A percentile compares a stretch with the other conserved stretches of the same genome.
phyloP scores from a whole-genome alignment of 2,113 vertebrate species.

The Caretta caretta region DNA sequence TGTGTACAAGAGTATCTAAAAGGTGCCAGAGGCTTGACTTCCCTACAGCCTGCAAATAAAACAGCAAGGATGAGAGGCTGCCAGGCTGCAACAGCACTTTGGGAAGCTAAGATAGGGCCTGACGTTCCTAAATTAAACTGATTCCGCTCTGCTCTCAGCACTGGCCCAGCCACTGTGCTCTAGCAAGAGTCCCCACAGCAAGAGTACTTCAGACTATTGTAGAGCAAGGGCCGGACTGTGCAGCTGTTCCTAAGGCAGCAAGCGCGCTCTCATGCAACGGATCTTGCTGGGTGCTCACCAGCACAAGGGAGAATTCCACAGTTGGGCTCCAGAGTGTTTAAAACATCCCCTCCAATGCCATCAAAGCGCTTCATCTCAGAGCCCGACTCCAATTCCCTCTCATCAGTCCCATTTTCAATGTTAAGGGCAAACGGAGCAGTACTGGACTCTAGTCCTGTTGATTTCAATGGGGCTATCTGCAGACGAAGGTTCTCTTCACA shows the following conservation, averaged over 20 bases:
- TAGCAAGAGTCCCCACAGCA: background rate
- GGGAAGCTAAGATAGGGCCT: background rate
- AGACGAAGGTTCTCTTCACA: background rate
- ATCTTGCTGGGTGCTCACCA: slow-evolving; percentile 19
- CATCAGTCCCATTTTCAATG: slow-evolving; percentile 26
- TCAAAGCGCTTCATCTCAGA: slow-evolving; percentile 15
- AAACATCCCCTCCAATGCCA: background rate
- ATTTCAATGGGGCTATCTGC: background rate
- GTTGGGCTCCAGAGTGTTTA: slow-evolving; percentile 19
- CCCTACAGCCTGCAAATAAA: background rate
- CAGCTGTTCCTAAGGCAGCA: background rate
- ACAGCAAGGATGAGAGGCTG: background rate
- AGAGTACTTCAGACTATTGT: background rate
- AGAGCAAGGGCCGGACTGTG: background rate
- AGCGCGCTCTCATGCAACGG: background rate
- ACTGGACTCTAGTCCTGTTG: background rate
- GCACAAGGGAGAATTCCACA: slow-evolving; percentile 9
- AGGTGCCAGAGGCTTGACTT: background rate
- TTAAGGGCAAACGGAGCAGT: background rate
- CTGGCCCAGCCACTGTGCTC: background rate
- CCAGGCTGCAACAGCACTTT: background rate
- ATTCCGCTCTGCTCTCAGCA: background rate
- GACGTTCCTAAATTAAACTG: background rate
- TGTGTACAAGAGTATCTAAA: background rate
- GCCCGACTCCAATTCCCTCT: background rate